Conservation (phyloP, 2,113 vertebrate genomes). For the Hippocampus barbouri region DNA sequence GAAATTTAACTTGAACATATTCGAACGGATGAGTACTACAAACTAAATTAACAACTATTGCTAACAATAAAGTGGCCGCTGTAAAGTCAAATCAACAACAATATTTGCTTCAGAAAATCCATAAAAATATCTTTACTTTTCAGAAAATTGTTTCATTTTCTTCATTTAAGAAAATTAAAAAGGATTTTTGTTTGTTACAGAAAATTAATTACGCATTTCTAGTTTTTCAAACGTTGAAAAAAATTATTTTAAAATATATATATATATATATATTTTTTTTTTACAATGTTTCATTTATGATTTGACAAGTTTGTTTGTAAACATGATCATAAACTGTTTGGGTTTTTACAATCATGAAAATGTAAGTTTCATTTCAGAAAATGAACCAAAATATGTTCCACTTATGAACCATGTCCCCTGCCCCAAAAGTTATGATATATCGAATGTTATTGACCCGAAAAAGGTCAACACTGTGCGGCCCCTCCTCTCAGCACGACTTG, state of each 20-base stretch:
- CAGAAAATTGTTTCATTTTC: not conserved
- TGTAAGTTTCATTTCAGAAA: not conserved
- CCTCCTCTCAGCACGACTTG: not conserved
- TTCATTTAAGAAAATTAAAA: not conserved
- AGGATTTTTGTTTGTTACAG: not conserved
- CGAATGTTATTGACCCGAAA: not conserved
- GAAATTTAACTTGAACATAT: no score
- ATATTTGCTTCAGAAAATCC: not conserved
- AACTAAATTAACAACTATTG: no score
- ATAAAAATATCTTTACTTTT: not conserved
- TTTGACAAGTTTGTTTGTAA: not conserved
- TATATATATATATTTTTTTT: no score
- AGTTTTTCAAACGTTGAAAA: no score
- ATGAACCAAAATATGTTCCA: not conserved
- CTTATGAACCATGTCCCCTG: not conserved
- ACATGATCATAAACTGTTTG: no score
- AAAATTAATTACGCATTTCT: no score
- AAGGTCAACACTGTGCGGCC: conserved; percentile 1
- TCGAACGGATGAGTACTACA: no score
- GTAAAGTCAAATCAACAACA: not conserved
- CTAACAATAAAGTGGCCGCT: no score
- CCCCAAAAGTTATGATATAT: not conserved
- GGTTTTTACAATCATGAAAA: no score
- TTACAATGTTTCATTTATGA: not conserved
- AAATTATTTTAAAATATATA: no score